Evolutionary conservation across 2,888 invertebrate genomes (phyloP).

Genomic region (Mythimna ferrago): DNA sequence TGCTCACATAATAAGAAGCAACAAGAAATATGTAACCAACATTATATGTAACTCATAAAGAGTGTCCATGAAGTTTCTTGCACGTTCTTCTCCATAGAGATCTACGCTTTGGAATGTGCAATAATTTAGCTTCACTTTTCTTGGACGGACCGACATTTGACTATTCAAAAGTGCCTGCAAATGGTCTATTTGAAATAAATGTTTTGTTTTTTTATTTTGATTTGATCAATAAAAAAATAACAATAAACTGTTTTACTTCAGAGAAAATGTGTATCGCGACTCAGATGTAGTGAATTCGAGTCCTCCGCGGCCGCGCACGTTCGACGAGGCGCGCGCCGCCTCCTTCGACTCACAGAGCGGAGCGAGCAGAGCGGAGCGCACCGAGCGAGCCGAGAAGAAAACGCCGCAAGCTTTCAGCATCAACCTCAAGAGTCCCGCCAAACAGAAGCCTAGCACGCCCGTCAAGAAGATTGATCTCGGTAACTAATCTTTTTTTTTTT

Average conservation of each 20-base stretch:
- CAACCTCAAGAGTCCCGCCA: constrained; percentile 79
- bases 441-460: constrained; percentile 79
- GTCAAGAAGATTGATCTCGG: constrained; percentile 91
- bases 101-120: too few relatives aligned
- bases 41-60: too few relatives aligned
- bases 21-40: too few relatives aligned
- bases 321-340: background rate
- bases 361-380: constrained; percentile 26
- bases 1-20: too few relatives aligned
- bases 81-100: too few relatives aligned
- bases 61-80: too few relatives aligned
- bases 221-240: background rate
- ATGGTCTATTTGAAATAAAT: too few relatives aligned
- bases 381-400: constrained; percentile 41
- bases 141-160: too few relatives aligned
- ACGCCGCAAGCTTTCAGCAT: constrained; percentile 74
- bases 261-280: constrained; percentile 90
- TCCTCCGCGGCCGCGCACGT: constrained; percentile 74
- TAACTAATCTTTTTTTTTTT: constrained; percentile 33
- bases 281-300: constrained; percentile 78
- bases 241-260: constrained; percentile 50
- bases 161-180: too few relatives aligned
- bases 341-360: background rate
- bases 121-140: too few relatives aligned
- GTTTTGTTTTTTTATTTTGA: too few relatives aligned